Base-by-base conservation (phyloP, 2,113 vertebrate species). In the Chaenocephalus aceratus region DNA sequence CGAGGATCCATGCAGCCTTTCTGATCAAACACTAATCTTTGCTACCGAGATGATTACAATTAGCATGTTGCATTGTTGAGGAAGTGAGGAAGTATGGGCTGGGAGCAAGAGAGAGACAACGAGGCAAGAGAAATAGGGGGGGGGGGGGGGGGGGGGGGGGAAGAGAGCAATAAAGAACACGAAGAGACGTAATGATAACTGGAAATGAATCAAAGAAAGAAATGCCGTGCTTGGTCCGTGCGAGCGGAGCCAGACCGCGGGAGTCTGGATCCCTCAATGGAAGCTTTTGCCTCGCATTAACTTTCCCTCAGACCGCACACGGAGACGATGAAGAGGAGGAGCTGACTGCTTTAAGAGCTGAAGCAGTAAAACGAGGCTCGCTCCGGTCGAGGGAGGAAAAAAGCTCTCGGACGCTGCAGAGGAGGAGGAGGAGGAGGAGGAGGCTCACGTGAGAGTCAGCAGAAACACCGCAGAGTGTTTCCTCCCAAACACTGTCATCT, bases 11-110 rank as follows among this genome's bases (percentile, higher is more conserved):
- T 52, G 71, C 85, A 77, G 83, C 85, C 76, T 88, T 80, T 80
- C 75, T 91, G 84, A 93, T 93, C 92, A 91, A 92, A 91, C 89
- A 72, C 88, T 86, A 91, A 93, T 93, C 87, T 91, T 61, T 68
- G 79, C 79, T 21, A 34, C 84, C 85, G 68, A 84, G 70, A 91
- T 88, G 83, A 92, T 91, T 93, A 81, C 91, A 93, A 92, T 89
- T 88, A 91, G 89, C 88, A 92, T 86, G 89, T 89, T 90, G 92
- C 72, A 90, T 84, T 91, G 88, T 89, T 81, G 61, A 79, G 71
- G 73, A 75, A 75, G 67, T 51, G 51, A 82, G 77, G 30, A 30
- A 26, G 26, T 26, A 26, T 26, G 26, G 26, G 36, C 85, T 79
- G 85, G 87, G 77, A 91, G 80, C 48, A 63, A 83, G 59, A 64